These are phyloP conservation scores for Hetaerina titia DNA, from an alignment of 2,888 invertebrate genomes.

Conservation along the genomic window DNA sequence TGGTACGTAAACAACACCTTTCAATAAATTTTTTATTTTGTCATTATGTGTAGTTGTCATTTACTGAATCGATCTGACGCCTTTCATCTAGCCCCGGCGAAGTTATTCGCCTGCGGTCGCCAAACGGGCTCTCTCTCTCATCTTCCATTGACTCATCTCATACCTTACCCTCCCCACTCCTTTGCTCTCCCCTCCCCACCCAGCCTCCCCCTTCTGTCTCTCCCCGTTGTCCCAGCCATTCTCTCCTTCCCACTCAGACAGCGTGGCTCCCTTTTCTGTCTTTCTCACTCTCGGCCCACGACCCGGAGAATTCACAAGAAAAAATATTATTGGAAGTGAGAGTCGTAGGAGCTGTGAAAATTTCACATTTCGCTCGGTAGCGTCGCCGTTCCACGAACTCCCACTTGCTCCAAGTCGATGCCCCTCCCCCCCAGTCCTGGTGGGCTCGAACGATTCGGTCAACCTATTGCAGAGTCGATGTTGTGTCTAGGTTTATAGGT, in stretches of 20 bases:
- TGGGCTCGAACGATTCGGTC: not conserved
- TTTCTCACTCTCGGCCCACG: not conserved
- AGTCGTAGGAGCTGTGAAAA: not conserved
- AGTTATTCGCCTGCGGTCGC: not conserved
- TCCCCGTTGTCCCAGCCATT: not conserved
- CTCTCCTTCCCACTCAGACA: not conserved
- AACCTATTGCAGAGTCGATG: too few relatives aligned
- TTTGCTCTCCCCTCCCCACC: not conserved
- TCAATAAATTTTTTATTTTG: too few relatives aligned
- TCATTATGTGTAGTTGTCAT: too few relatives aligned
- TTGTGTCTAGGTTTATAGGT: too few relatives aligned
- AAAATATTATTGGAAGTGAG: not conserved
- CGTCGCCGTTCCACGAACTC: not conserved
- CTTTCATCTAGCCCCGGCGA: too few relatives aligned
- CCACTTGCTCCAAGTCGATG: not conserved
- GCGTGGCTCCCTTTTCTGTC: not conserved
- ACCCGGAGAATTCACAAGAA: not conserved
- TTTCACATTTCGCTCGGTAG: not conserved
- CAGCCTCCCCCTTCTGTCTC: not conserved
- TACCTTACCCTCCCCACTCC: not conserved
- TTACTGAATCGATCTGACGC: too few relatives aligned
- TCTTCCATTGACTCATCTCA: not conserved
- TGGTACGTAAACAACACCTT: too few relatives aligned
- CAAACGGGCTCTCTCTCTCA: not conserved
- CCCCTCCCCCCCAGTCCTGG: not conserved